Base-by-base conservation (phyloP, 2,797 vertebrate genomes). In the Myripristis jacobus region DNA sequence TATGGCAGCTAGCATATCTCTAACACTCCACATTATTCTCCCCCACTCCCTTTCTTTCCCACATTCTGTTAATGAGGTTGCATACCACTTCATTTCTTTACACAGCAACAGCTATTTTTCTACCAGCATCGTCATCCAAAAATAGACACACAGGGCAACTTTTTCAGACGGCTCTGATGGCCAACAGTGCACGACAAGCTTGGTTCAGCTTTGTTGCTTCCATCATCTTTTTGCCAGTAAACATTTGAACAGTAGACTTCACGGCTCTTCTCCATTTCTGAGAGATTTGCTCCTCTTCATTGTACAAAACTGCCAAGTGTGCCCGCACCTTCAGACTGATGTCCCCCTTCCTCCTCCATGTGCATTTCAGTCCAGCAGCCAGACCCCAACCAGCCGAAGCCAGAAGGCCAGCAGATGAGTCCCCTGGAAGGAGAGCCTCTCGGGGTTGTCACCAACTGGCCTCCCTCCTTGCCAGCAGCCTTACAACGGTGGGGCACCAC, bases 341-440 rank as follows among this genome's bases (percentile, higher is more conserved):
- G 16, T 50, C 11, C 34, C 11, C 34, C 3, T 3, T 57, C 50
- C 15, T 66, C 15, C 36, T 79, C 22, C 56, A 24, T 6, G 3
- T 75, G 6, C 64, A 22, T 89, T 70, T n/a, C 67, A 95, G 94
- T 95, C 75, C 93, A 97, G 87, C 97, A 96, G 64, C 94, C 95
- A 6, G 97, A 98, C 82, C 97, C 97, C 11, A 96, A 96, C 85
- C 97, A 98, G 90, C 97, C 97, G 19, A 97, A 95, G 90, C 94
- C 96, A 0, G 97, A 98, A 87, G 97, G 97, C 71, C 91, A 92
- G 47, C 94, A 94, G 79, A 95, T 94, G 90, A 93, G 88, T 13
- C 91, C 95, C 48, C 90, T 98, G 12, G 92, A 93, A 52, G 97
- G 97, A 27, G 97, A 98, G 10, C 93, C 94, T 10, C 82, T 96